Conservation (phyloP, 2,113 vertebrate genomes). For the Herpetotheres cachinnans region DNA sequence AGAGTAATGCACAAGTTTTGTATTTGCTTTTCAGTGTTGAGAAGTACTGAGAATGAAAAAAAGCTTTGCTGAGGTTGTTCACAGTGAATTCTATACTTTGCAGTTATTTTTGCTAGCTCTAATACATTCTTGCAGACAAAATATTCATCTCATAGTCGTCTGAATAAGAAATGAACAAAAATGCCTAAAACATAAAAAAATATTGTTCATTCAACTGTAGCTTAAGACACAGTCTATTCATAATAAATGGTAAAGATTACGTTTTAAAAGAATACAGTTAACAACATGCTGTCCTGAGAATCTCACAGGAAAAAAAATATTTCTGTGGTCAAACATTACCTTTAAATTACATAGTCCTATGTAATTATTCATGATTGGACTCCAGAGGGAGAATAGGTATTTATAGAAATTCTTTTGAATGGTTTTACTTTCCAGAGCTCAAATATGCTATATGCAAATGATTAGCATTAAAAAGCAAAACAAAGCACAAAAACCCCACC, state of each 20-base stretch:
- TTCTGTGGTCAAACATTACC: not conserved
- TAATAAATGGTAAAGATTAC: not conserved
- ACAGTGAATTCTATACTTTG: not conserved
- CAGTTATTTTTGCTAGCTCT: not conserved
- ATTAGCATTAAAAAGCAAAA: not conserved
- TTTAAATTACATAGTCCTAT: not conserved
- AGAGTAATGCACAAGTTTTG: conserved; percentile 20
- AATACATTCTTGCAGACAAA: not conserved
- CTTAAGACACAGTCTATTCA: not conserved
- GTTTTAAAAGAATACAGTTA: not conserved
- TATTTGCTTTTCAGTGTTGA: not conserved
- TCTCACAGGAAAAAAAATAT: not conserved
- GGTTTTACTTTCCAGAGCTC: conserved; percentile 11
- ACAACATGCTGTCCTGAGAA: not conserved
- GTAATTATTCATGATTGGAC: not conserved
- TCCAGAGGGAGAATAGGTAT: not conserved
- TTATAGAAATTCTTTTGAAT: not conserved
- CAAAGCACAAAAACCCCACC: not conserved
- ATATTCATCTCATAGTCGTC: not conserved
- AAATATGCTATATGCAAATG: not conserved
- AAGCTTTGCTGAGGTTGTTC: not conserved
- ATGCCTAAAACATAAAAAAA: not conserved
- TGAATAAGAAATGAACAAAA: not conserved
- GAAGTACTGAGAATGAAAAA: not conserved
- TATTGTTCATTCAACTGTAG: not conserved